phyloP scores from a whole-genome alignment of 2,888 invertebrate genomes.

The Uloborus plumipes region DNA sequence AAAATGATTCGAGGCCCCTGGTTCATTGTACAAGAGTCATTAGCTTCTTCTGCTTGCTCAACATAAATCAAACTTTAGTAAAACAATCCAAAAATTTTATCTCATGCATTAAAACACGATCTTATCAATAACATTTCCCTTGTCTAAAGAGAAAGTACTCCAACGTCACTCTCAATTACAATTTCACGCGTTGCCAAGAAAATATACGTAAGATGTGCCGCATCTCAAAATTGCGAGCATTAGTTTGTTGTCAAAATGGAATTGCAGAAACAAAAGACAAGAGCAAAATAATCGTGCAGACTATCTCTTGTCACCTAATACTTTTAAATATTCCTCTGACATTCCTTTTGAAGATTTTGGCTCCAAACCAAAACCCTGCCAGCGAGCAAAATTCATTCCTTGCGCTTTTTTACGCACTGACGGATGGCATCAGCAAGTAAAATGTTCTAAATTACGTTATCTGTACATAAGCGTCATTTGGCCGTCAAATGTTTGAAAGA shows the following conservation, averaged over 20 bases:
- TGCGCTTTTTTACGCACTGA: neutral
- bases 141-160: too few relatives aligned
- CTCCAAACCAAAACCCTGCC: constrained; percentile 35
- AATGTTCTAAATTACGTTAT: constrained; percentile 46
- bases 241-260: constrained; percentile 17
- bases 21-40: too few relatives aligned
- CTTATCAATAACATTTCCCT: too few relatives aligned
- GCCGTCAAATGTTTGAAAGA: constrained; percentile 34
- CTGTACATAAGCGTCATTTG: constrained; percentile 42
- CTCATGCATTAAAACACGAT: too few relatives aligned
- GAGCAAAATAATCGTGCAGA: constrained; percentile 6
- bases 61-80: too few relatives aligned
- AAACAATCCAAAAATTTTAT: too few relatives aligned
- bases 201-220: neutral
- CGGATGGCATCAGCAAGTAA: constrained; percentile 8
- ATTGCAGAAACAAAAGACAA: neutral
- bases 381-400: constrained; percentile 33
- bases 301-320: constrained; percentile 24
- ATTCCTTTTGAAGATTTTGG: constrained; percentile 36
- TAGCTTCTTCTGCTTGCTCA: too few relatives aligned
- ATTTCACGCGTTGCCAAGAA: too few relatives aligned
- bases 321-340: constrained; percentile 31
- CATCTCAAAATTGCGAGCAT: constrained; percentile 6
- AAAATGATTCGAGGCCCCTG: too few relatives aligned
- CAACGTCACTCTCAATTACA: too few relatives aligned